These are phyloP conservation scores for Eidolon dupreanum DNA, from an alignment of 2,797 vertebrate genomes.

Conservation along the genomic window DNA sequence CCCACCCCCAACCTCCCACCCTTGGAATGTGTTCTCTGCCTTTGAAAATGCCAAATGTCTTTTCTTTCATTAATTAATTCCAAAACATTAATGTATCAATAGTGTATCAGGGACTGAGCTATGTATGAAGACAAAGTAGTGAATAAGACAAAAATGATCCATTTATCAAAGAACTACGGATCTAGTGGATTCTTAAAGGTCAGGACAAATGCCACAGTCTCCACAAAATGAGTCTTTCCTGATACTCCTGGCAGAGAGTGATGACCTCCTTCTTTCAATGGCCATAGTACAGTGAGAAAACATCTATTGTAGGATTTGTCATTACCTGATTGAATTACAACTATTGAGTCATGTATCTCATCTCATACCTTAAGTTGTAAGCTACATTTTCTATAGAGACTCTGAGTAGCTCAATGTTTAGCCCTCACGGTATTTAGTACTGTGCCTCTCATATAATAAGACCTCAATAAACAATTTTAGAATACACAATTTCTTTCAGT, in stretches of 20 bases:
- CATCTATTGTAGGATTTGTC: not conserved
- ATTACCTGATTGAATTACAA: not conserved
- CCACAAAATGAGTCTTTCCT: not conserved
- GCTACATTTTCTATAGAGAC: not conserved
- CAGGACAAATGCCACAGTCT: not conserved
- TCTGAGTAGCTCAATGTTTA: not conserved
- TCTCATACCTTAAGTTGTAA: not conserved
- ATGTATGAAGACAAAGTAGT: not conserved
- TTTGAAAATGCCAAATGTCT: not conserved
- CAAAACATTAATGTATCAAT: not conserved
- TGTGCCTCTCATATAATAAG: not conserved
- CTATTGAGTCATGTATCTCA: not conserved
- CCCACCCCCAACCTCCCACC: no score
- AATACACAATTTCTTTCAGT: not conserved
- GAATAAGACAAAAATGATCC: not conserved
- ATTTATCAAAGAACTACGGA: constrained; percentile 3
- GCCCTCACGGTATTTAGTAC: not conserved
- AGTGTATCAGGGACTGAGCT: not conserved
- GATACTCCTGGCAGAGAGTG: not conserved
- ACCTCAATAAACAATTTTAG: not conserved
- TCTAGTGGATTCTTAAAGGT: not conserved
- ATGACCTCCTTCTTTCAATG: not conserved
- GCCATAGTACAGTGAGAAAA: not conserved
- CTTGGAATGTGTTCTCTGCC: not conserved
- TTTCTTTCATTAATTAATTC: constrained; percentile 5